Evolutionary conservation across 2,888 invertebrate genomes (phyloP), one percentile per base, ranked within the genome.

Genomic region (Conops quadrifasciatus): DNA sequence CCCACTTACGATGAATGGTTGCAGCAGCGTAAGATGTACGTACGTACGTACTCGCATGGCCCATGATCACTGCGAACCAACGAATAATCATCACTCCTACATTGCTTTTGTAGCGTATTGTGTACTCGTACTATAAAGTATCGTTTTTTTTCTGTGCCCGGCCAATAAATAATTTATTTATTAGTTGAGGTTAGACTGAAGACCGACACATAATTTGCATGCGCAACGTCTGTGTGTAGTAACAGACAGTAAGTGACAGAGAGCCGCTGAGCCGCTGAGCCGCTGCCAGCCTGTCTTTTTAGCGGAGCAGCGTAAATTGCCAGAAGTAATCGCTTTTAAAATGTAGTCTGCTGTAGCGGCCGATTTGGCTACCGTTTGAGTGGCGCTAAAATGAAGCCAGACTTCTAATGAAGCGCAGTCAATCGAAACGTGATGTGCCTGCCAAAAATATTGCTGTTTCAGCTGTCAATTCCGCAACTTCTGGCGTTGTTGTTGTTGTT

Each of bases 371-470:
- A 21, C 62, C 45, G 62, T 43, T 36, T 13, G 19, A 62, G 62
- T 62, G 62, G 62, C 62, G 62, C 62, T 62, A 45, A 36, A 59
- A 45, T 62, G 45, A 13, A 62, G 62, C 45, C 15, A 36, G 21
- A 45, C 62, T 62, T 62, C 62, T 62, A 24, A 62, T 45, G 45
- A 62, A 62, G 7, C 26, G 59, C 19, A 60, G 30, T 60, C 15
- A 60, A 60, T 60, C 59, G 30, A 36, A 49, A 56, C 56, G 1
- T 56, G 56, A 56, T 24, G 2, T 56, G 56, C 24, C 16, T 56
- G 16, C 19, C n/a, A 26, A 60, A 60, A 60, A n/a, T 16, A 36
- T 49, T 49, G 49, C 49, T 49, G 49, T 49, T 36, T 4, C 49
- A 49, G 49, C 19, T 49, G 49, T 49, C 49, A 36, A 36, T 36